Percentiles rank a stretch among this genome's conserved stretches.
Evolutionary conservation across 2,113 vertebrate species (phyloP).

Genomic region (Acrocephalus arundinaceus): DNA sequence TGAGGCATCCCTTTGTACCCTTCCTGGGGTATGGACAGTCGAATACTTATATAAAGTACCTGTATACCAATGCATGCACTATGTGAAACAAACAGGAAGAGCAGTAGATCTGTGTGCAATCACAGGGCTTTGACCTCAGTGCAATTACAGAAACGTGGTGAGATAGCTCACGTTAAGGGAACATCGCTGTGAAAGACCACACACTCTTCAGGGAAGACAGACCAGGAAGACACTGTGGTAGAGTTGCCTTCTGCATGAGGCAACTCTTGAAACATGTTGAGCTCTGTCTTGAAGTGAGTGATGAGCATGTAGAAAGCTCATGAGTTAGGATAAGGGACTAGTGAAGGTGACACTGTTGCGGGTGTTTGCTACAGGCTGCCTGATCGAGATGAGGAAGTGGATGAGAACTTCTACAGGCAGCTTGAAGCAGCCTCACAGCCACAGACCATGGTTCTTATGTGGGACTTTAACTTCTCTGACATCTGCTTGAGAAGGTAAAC

Average conservation of each 20-base stretch:
- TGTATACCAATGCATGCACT: not conserved
- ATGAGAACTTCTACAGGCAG: not conserved
- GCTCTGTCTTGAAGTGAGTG: not conserved
- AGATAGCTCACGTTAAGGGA: not conserved
- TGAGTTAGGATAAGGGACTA: not conserved
- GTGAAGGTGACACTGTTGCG: not conserved
- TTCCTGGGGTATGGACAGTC: too few species aligned
- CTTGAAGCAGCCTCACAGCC: not conserved
- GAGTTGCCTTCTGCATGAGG: not conserved
- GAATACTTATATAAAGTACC: not conserved
- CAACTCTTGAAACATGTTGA: not conserved
- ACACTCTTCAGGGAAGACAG: not conserved
- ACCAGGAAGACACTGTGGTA: not conserved
- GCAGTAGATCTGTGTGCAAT: not conserved
- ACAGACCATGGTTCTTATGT: not conserved
- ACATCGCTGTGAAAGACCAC: not conserved
- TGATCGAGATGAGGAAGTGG: not conserved
- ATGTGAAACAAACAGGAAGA: not conserved
- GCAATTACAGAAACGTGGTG: rapidly evolving
- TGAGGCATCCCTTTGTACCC: not conserved
- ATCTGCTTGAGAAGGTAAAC: not conserved
- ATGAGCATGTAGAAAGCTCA: not conserved
- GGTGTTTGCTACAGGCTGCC: not conserved
- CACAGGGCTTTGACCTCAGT: not conserved
- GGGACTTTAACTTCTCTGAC: not conserved